Percentiles rank a stretch among this genome's conserved stretches.
These are phyloP conservation scores for Cygnus buccinator DNA, from an alignment of 2,113 vertebrate genomes.

Conservation along the genomic window DNA sequence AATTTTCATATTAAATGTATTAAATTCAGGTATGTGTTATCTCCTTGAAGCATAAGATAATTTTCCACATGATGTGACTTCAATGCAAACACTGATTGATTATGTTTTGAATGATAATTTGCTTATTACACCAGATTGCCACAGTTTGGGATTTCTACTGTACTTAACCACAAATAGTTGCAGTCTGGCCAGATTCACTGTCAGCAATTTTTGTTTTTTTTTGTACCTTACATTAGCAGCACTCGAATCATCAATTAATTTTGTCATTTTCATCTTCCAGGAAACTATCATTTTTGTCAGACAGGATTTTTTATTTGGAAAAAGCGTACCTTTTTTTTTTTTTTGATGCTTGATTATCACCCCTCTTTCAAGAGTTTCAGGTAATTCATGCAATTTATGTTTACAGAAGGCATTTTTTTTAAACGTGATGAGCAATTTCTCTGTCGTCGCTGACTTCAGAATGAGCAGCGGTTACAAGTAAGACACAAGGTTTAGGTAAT, in stretches of 20 bases:
- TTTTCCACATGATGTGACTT: background rate
- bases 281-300: background rate
- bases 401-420: background rate
- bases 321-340: background rate
- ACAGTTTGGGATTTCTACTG: background rate
- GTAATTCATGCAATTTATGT: background rate
- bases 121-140: background rate
- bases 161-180: background rate
- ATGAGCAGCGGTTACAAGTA: background rate
- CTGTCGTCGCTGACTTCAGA: background rate
- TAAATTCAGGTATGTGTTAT: conserved; percentile 3
- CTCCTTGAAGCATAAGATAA: background rate
- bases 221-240: background rate
- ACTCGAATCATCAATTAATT: background rate
- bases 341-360: background rate
- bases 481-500: background rate
- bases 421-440: background rate
- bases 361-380: background rate
- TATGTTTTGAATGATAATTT: background rate
- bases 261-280: background rate
- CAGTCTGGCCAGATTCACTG: background rate
- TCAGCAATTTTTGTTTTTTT: background rate
- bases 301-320: background rate
- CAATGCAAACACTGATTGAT: background rate
- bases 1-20: background rate